Base-by-base conservation (phyloP, 2,888 invertebrate species). In the Tiphia femorata region DNA sequence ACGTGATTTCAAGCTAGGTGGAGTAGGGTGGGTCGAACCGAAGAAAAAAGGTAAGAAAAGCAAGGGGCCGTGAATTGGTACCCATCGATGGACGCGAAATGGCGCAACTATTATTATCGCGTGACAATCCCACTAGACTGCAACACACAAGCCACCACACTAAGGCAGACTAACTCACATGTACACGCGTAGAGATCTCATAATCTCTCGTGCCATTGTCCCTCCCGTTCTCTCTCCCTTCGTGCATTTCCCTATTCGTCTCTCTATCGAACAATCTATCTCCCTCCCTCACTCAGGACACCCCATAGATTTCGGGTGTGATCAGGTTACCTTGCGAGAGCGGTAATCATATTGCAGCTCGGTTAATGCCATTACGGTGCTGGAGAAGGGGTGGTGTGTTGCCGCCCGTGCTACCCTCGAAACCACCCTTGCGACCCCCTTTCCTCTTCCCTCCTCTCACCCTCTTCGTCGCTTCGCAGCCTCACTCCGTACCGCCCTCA, bases 311-410 rank as follows among this genome's bases (percentile, higher is more conserved):
- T 81, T 80, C 67, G 79, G 76, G 75, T 76, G 72, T 81, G 82
- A 82, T 82, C 82, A 77, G 77, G 81, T 82, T 82, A 82, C 82
- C 81, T 80, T 78, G 73, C 77, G 76, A 76, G 76, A 79, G 75
- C 78, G 76, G 78, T 83, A 83, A 83, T 83, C 82, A 80, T 80
- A 82, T 83, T 83, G 82, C 79, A 80, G 80, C 77, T 80, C 73
- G 77, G 81, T 80, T 83, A 83, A 83, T 82, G 79, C 79, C 80
- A 82, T 83, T 83, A 82, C 79, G 79, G 77, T 79, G 76, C 75
- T 67, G 66, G 70, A 67, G 63, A 50, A 59, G 65, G 70, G 51
- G 50, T 47, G 54, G 63, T 59, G 70, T 70, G 71, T 65, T 70
- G 73, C 60, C 70, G 71, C n/a, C 60, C 60, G 60, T 64, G 72